phyloP scores from a whole-genome alignment of 2,797 vertebrate genomes.

The Mycteria americana region DNA sequence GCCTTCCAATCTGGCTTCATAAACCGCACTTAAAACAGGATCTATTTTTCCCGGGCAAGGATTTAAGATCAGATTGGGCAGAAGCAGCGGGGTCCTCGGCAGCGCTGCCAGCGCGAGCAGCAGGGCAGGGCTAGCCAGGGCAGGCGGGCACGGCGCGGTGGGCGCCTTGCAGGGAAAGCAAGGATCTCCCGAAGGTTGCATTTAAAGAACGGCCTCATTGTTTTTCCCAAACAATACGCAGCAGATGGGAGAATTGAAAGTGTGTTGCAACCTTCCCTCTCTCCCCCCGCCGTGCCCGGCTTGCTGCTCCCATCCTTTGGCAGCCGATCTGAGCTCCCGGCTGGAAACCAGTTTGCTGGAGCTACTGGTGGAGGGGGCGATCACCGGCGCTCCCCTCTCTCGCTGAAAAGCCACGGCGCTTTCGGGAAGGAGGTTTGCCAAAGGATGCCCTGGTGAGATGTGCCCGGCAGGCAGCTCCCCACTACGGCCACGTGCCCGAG shows the following conservation, averaged over 20 bases:
- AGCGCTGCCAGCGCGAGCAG: neutral
- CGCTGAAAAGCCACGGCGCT: neutral
- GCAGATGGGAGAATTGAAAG: conserved; percentile 67
- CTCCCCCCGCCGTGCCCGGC: conserved; percentile 29
- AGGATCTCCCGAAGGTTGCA: conserved; percentile 36
- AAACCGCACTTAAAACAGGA: neutral
- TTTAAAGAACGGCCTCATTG: conserved; percentile 63
- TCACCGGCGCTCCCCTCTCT: neutral
- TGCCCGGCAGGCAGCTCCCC: neutral
- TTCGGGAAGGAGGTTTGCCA: neutral
- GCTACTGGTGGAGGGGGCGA: conserved; percentile 16
- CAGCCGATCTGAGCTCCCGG: conserved; percentile 40
- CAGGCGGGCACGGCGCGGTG: neutral
- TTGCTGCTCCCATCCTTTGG: conserved; percentile 44
- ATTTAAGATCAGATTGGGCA: conserved; percentile 4
- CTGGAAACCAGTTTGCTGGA: conserved; percentile 19
- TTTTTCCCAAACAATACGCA: conserved; percentile 64
- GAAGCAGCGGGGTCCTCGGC: neutral
- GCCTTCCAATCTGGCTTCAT: neutral
- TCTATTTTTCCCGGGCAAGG: conserved; percentile 18
- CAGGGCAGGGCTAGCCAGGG: neutral
- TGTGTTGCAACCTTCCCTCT: conserved; percentile 60
- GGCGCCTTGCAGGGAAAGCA: neutral
- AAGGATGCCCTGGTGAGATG: neutral
- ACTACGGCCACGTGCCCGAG: neutral